Percentiles rank a stretch among this genome's conserved stretches.
phyloP scores from a whole-genome alignment of 2,113 vertebrate genomes.

The Crocuta crocuta region DNA sequence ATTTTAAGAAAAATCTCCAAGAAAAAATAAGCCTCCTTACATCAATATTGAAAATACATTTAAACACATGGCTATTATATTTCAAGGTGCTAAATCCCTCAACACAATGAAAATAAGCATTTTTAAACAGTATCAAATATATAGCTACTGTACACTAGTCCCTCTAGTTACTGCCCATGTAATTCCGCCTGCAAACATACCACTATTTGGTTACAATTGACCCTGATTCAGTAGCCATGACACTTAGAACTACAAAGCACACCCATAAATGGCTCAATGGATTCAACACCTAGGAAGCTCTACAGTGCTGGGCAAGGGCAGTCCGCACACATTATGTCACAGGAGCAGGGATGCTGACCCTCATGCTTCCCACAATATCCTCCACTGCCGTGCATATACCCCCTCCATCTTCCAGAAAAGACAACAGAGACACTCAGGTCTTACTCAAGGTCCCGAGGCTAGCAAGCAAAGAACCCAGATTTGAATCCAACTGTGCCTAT shows the following conservation, averaged over 20 bases:
- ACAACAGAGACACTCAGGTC: not conserved
- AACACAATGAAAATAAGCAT: not conserved
- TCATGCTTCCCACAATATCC: not conserved
- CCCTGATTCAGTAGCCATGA: not conserved
- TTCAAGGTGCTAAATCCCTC: conserved; percentile 2
- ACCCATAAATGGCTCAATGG: not conserved
- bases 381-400: not conserved
- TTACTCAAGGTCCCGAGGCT: not conserved
- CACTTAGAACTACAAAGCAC: not conserved
- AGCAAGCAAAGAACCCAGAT: not conserved
- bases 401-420: not conserved
- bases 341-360: not conserved
- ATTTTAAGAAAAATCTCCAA: not conserved
- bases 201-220: not conserved
- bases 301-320: not conserved
- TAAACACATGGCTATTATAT: not conserved
- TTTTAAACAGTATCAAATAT: not conserved
- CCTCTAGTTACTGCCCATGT: not conserved
- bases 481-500: not conserved
- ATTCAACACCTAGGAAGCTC: not conserved
- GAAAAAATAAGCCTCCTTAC: not conserved
- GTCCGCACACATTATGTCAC: rapidly evolving
- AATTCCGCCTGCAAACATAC: not conserved
- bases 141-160: not conserved
- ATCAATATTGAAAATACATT: conserved; percentile 7